A percentile compares a stretch with the other conserved stretches of the same genome.
Evolutionary conservation across 2,113 vertebrate genomes (phyloP).

Genomic region (Poeciliopsis occidentalis): DNA sequence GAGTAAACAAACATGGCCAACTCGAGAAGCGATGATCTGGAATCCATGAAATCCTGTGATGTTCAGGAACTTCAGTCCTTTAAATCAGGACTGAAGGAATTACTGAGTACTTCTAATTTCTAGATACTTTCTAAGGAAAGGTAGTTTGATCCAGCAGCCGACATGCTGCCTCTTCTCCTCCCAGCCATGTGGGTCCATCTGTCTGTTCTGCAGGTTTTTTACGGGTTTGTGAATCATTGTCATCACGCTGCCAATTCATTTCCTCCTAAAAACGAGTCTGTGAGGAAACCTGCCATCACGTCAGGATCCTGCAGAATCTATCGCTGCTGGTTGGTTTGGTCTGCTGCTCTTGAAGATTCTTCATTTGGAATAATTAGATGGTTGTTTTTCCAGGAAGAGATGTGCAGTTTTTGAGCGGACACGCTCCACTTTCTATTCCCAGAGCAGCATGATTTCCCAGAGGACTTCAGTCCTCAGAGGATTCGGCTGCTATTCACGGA

Average conservation of each 20-base stretch:
- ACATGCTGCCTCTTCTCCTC: too few relatives aligned
- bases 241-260: neutral
- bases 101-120: too few relatives aligned
- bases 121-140: too few relatives aligned
- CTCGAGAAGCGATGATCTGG: too few relatives aligned
- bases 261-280: neutral
- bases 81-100: too few relatives aligned
- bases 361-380: neutral
- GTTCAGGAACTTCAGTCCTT: too few relatives aligned
- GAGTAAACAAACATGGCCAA: too few relatives aligned
- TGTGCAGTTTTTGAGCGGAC: slow-evolving; percentile 27
- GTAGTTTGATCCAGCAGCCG: too few relatives aligned
- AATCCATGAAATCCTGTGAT: too few relatives aligned
- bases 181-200: too few relatives aligned
- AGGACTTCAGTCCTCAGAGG: slow-evolving; percentile 35
- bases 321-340: neutral
- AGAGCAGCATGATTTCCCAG: slow-evolving; percentile 30
- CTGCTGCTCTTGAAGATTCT: neutral
- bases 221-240: too few relatives aligned
- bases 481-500: slow-evolving; percentile 40
- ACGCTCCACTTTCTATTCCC: slow-evolving; percentile 40
- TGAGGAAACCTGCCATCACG: neutral
- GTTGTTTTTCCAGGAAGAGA: slow-evolving; percentile 33
- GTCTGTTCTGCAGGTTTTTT: too few relatives aligned
- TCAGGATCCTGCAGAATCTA: neutral